Percentiles rank a stretch among this genome's conserved stretches.
Evolutionary conservation across 2,888 invertebrate genomes (phyloP).

Genomic region (Rhagonycha fulva): DNA sequence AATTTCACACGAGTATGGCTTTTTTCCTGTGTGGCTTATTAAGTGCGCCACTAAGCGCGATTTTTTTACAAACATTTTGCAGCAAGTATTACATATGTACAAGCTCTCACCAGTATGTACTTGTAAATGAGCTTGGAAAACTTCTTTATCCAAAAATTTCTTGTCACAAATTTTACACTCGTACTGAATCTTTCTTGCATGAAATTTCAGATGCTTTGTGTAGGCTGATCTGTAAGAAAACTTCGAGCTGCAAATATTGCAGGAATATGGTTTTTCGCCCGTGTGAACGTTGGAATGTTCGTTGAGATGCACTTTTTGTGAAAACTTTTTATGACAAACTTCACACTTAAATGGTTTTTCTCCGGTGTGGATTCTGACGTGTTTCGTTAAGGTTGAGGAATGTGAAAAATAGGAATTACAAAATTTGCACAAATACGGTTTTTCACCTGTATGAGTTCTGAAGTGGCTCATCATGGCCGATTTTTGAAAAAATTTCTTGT

Average conservation of each 20-base stretch:
- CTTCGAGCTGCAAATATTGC: neutral
- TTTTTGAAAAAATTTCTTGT: neutral
- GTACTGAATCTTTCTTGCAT: neutral
- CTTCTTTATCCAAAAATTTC: neutral
- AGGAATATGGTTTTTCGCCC: neutral
- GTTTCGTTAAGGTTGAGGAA: neutral
- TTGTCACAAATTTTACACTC: neutral
- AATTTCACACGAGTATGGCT: neutral
- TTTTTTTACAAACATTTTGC: neutral
- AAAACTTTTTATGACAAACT: neutral
- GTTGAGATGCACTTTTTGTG: neutral
- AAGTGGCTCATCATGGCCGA: neutral
- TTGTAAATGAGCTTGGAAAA: neutral
- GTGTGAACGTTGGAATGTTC: neutral
- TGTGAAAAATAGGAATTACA: neutral
- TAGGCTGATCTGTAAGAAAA: neutral
- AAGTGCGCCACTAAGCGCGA: neutral
- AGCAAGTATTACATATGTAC: neutral
- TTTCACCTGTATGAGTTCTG: neutral
- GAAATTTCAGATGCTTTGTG: neutral
- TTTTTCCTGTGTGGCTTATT: neutral
- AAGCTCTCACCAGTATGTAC: neutral
- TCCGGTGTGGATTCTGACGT: neutral
- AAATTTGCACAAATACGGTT: neutral
- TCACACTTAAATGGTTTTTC: neutral